A percentile compares a stretch with the other conserved stretches of the same genome.
phyloP scores from a whole-genome alignment of 2,888 invertebrate species.

The Hemaris fuciformis region DNA sequence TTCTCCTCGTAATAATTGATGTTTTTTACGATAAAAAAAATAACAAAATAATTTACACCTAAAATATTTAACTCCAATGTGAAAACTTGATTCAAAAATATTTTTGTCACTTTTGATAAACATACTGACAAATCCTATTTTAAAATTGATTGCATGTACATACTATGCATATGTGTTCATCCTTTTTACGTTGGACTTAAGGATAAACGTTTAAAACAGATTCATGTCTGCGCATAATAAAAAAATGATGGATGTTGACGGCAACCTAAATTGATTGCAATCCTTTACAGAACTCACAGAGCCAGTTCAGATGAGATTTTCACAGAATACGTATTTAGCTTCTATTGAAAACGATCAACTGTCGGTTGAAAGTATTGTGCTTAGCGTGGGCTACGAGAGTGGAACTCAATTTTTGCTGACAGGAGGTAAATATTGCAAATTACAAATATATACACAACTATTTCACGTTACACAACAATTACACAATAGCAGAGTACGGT shows the following conservation, averaged over 20 bases:
- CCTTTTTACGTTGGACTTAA: neutral
- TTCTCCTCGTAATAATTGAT: neutral
- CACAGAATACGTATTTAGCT: slow-evolving; percentile 50
- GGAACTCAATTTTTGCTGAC: slow-evolving; percentile 42
- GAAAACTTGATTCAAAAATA: too few species aligned
- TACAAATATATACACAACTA: too few species aligned
- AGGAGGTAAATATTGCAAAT: slow-evolving; percentile 49
- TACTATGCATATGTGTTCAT: neutral
- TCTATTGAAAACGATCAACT: slow-evolving; percentile 37
- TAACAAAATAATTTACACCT: too few species aligned
- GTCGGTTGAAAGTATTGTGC: slow-evolving; percentile 39
- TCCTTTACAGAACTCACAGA: slow-evolving; percentile 54
- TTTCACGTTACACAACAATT: too few species aligned
- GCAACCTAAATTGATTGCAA: neutral
- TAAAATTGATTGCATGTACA: neutral
- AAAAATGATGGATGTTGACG: neutral
- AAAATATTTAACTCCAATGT: too few species aligned
- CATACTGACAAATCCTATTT: too few species aligned
- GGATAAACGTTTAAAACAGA: neutral
- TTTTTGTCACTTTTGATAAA: too few species aligned
- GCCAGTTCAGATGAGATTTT: slow-evolving; percentile 45
- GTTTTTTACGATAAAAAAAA: neutral
- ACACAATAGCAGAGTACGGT: too few species aligned
- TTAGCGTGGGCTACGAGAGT: slow-evolving; percentile 43
- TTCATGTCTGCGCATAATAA: neutral